Percentiles rank a stretch among this genome's conserved stretches.
Evolutionary conservation across 2,113 vertebrate species (phyloP).

Genomic region (Trochalopteron elliotii): DNA sequence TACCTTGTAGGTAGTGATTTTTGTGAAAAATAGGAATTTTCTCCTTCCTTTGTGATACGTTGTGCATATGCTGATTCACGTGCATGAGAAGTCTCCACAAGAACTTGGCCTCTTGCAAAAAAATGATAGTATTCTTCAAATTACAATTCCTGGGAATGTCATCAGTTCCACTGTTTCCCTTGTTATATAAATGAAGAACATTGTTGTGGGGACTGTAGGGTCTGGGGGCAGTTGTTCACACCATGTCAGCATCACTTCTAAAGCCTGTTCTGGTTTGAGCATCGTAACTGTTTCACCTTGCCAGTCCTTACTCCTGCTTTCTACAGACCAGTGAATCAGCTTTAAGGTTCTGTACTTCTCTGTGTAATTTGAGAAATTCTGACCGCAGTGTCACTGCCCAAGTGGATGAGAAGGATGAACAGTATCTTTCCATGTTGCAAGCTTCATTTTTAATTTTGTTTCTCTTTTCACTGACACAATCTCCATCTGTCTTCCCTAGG

Average conservation of each 20-base stretch:
- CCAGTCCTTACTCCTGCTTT: background rate
- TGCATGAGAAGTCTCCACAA: background rate
- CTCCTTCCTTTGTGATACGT: background rate
- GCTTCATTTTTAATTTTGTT: background rate
- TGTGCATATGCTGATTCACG: background rate
- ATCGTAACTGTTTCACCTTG: background rate
- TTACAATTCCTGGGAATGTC: background rate
- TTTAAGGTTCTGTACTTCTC: background rate
- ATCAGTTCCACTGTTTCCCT: background rate
- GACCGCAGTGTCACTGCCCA: accelerated
- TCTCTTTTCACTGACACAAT: background rate
- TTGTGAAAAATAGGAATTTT: background rate
- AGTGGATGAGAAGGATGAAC: background rate
- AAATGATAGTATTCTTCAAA: conserved; percentile 18
- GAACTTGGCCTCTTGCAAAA: background rate
- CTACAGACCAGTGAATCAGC: background rate
- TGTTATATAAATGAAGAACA: background rate
- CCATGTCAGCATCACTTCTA: background rate
- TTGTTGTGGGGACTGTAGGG: too few species aligned
- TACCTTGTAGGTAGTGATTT: background rate
- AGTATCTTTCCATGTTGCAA: background rate
- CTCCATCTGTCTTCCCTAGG: conserved; percentile 65
- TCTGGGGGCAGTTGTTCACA: background rate
- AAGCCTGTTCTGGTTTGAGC: background rate
- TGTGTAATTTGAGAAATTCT: background rate